Base-by-base conservation (phyloP, 2,888 invertebrate species). In the Phortica okadai region DNA sequence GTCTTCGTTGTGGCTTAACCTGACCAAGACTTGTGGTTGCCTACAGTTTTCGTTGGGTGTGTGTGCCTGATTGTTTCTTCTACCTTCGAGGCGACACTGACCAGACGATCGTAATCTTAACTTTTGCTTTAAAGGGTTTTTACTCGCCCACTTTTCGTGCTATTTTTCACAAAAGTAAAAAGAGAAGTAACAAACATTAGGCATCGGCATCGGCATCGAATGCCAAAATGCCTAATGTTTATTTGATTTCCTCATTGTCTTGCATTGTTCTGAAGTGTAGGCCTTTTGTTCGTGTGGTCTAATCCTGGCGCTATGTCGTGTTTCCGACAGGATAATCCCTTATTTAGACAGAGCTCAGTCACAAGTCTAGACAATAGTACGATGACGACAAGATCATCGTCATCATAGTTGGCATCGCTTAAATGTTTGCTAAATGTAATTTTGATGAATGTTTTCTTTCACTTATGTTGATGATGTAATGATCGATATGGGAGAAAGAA, bases 61-160 rank as follows among this genome's bases (percentile, higher is more conserved):
- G 54, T 41, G 11, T 54, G 50, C 10, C 50, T 50, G 50, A 14
- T 62, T 8, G n/a, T 8, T 8, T 1, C 33, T 25, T 62, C 21
- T 62, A 62, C 4, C 50, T 50, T 50, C 50, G 50, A 14, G 44
- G 16, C 42, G 74, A 69, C 74, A 73, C 8, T 16, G 80, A 72
- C 84, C 66, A 85, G 86, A 85, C 86, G 85, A 85, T 85, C 79
- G 50, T 82, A 84, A 86, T 85, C 85, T 83, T 86, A 85, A 85
- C 85, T 85, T 85, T 85, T 80, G 82, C 82, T 82, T 81, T 78
- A 81, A 83, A 81, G 82, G 80, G 84, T 81, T 82, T 83, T 58
- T 42, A 44, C 56, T 69, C 69, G 69, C 69, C 69, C 45, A 69
- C 69, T 69, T 44, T 58, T 58, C 25, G 69, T 42, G 21, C 21